Percentiles rank a stretch among this genome's conserved stretches.
Conservation (phyloP, 1,140 invertebrate species). For the Rhysida immarginata region DNA sequence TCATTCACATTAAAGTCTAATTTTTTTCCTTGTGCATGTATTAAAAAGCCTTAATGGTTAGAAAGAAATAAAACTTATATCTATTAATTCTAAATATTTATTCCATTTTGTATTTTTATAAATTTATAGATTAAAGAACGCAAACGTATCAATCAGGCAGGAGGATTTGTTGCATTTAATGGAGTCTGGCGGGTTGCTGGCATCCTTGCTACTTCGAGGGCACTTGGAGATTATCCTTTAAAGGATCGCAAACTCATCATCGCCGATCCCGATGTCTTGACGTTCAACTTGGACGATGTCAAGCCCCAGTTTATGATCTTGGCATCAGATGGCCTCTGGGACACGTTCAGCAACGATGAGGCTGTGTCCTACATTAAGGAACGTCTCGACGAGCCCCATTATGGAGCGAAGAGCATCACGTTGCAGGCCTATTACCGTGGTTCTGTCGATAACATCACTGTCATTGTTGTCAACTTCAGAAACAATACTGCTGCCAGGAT, state of each 20-base stretch:
- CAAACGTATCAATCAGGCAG: constrained; percentile 75
- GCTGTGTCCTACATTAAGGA: constrained; percentile 73
- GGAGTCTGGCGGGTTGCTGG: constrained; percentile 94
- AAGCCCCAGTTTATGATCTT: constrained; percentile 76
- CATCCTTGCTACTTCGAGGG: constrained; percentile 84
- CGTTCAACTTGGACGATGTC: constrained; percentile 58
- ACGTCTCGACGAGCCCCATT: constrained; percentile 63
- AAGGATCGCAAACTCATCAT: constrained; percentile 88
- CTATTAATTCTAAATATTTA: too few species aligned
- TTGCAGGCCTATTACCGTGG: constrained; percentile 80
- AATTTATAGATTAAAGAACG: constrained; percentile 56
- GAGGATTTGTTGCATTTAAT: constrained; percentile 84
- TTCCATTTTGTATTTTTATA: too few species aligned
- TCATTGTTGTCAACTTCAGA: constrained; percentile 74
- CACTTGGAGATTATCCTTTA: constrained; percentile 84
- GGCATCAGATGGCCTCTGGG: constrained; percentile 91
- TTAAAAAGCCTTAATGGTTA: too few species aligned
- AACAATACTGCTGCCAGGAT: constrained; percentile 29
- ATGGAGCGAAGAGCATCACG: constrained; percentile 75
- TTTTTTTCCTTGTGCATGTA: too few species aligned
- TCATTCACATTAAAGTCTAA: too few species aligned
- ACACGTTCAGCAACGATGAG: constrained; percentile 86
- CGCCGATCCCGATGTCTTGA: constrained; percentile 85
- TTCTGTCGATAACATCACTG: constrained; percentile 89
- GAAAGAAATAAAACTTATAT: too few species aligned